A percentile compares a stretch with the other conserved stretches of the same genome.
These are phyloP conservation scores for Lucinisca nassula DNA, from an alignment of 2,888 invertebrate genomes.

Conservation along the genomic window DNA sequence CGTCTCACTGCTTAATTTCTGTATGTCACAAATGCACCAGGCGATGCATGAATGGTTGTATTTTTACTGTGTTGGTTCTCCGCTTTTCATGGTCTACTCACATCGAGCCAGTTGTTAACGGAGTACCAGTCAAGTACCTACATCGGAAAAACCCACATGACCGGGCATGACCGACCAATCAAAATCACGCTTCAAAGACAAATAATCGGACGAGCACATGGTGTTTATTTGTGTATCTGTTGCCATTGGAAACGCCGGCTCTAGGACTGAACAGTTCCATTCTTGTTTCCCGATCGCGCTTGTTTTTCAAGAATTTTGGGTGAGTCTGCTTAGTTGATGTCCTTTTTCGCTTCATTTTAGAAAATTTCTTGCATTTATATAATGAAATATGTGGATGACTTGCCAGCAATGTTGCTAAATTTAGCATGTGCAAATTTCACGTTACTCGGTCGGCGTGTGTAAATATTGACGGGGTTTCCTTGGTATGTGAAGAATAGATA, in stretches of 20 bases:
- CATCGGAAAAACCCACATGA: slow-evolving; percentile 54
- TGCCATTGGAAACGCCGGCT: slow-evolving; percentile 70
- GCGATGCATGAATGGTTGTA: neutral
- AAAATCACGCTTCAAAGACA: neutral
- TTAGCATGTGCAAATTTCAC: neutral
- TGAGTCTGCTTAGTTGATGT: neutral
- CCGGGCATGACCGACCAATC: slow-evolving; percentile 56
- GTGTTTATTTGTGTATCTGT: slow-evolving; percentile 72
- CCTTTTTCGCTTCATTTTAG: neutral
- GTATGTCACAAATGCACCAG: neutral
- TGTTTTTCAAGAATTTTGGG: neutral
- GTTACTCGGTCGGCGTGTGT: neutral
- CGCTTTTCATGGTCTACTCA: neutral
- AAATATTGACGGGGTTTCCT: slow-evolving; percentile 36
- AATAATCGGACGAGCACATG: slow-evolving; percentile 35
- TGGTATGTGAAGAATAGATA: slow-evolving; percentile 18
- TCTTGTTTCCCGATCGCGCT: slow-evolving; percentile 37
- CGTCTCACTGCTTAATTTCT: too few species aligned
- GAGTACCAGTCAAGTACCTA: neutral
- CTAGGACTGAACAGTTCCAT: slow-evolving; percentile 55
- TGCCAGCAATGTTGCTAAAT: slow-evolving; percentile 4
- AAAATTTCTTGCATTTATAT: neutral
- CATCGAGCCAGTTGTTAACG: neutral
- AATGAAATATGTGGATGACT: neutral
- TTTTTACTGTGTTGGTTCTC: neutral